A percentile compares a stretch with the other conserved stretches of the same genome.
phyloP scores from a whole-genome alignment of 1,140 invertebrate species.

The Panagrolaimus sp. region DNA sequence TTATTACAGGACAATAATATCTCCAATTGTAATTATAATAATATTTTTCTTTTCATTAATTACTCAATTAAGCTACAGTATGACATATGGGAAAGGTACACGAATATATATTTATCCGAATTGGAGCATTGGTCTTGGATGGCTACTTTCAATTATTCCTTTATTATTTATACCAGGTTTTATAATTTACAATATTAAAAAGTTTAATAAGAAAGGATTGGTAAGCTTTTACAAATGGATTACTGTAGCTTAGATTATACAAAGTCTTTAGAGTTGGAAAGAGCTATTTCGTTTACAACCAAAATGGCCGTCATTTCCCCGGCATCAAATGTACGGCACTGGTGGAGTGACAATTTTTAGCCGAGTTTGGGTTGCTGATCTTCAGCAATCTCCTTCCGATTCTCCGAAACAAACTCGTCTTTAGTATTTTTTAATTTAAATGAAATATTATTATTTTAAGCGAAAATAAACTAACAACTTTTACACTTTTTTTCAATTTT shows the following conservation, averaged over 20 bases:
- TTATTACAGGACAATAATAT: background rate
- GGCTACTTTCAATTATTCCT: constrained; percentile 29
- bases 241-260: background rate
- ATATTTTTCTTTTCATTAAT: constrained; percentile 27
- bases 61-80: constrained; percentile 21
- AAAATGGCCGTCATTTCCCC: constrained; percentile 39
- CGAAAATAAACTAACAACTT: too few relatives aligned
- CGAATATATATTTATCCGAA: constrained; percentile 25
- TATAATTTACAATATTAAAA: constrained; percentile 10
- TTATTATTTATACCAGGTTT: constrained; percentile 20
- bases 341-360: background rate
- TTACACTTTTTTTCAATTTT: too few relatives aligned
- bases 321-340: background rate
- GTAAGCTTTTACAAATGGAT: constrained; percentile 10
- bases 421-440: too few relatives aligned
- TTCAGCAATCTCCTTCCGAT: too few relatives aligned
- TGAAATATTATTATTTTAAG: too few relatives aligned
- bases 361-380: too few relatives aligned
- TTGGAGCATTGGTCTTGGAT: constrained; percentile 27
- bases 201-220: constrained; percentile 17
- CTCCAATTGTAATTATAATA: constrained; percentile 12
- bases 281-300: constrained; percentile 41
- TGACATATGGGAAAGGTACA: constrained; percentile 31
- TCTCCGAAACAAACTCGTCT: too few relatives aligned
- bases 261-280: constrained; percentile 22